Conservation (phyloP, 2,113 vertebrate genomes). For the Plecturocebus donacophilus region DNA sequence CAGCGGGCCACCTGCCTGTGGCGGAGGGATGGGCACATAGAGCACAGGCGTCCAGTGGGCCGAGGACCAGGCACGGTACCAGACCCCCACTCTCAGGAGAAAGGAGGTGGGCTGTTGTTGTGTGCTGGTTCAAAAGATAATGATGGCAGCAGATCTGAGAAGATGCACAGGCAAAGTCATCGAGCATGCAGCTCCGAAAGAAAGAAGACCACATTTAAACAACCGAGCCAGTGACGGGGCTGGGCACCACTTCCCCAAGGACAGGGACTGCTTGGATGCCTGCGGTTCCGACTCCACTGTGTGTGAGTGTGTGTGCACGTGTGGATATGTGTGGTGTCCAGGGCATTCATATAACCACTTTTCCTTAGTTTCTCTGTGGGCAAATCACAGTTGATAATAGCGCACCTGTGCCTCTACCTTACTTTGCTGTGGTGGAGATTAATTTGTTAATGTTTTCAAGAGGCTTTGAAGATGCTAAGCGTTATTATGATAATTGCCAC, state of each 20-base stretch:
- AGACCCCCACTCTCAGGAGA: not conserved
- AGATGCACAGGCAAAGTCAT: not conserved
- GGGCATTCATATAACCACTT: fast-evolving
- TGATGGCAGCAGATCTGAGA: not conserved
- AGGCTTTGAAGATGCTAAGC: constrained; percentile 28
- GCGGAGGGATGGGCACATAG: not conserved
- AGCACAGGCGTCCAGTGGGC: not conserved
- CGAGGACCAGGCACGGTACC: fast-evolving
- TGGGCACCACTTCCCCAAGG: no score
- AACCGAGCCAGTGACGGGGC: fast-evolving
- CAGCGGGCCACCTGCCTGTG: fast-evolving
- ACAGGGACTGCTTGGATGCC: fast-evolving
- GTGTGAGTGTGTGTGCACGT: not conserved
- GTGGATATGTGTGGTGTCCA: fast-evolving
- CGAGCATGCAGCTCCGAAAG: fast-evolving
- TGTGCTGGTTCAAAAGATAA: not conserved
- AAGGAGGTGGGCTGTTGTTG: not conserved
- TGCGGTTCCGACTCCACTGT: no score
- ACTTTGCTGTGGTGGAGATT: not conserved
- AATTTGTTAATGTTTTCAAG: constrained; percentile 7
- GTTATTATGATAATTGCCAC: not conserved
- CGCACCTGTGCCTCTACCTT: not conserved
- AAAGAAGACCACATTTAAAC: fast-evolving
- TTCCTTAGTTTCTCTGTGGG: not conserved
- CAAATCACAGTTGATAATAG: not conserved